Evolutionary conservation across 2,888 invertebrate genomes (phyloP), one percentile per base, ranked within the genome.

Genomic region (Agrochola lychnidis): DNA sequence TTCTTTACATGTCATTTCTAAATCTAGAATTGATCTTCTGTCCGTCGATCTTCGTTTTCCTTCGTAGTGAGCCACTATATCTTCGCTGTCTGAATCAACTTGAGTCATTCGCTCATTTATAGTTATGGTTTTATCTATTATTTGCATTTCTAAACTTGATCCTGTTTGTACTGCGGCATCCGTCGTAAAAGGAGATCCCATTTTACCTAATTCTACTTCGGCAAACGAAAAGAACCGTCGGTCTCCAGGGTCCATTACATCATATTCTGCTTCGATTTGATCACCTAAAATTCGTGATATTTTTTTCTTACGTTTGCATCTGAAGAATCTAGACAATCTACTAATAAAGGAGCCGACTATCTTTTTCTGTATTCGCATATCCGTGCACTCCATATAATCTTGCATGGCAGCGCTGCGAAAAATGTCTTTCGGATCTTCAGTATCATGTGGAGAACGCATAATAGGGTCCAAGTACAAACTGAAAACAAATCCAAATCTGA

Each of bases 371-470:
- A 63, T 53, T n/a, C 12, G 9, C 7, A 78, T 75, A 68, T 82
- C 79, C 16, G 79, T 68, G 42, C 70, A 78, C 19, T 79, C 79
- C 81, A 79, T 22, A 76, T 91, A 90, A 16, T 89, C 89, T 30
- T 91, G 90, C 62, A 91, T 90, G 9, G 87, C 80, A 71, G 82
- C 79, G 40, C 77, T 85, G 2, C 88, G 90, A 73, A 90, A 91
- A 19, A 82, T 80, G 42, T 88, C 82, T 84, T 90, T 92, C 25
- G 73, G 73, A 51, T 86, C 82, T 2, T 91, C 91, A 1, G 75
- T 79, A 16, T 95, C 94, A 57, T 90, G 88, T n/a, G 96, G 96
- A 56, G 95, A 93, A 42, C 94, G 91, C 96, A 96, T 96, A 25
- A 96, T 88, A 19, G 92, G 82, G 30, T 95, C 93, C 84, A 96